These are phyloP conservation scores for Andrena trimmerana DNA, from an alignment of 2,888 invertebrate species.

Conservation along the genomic window DNA sequence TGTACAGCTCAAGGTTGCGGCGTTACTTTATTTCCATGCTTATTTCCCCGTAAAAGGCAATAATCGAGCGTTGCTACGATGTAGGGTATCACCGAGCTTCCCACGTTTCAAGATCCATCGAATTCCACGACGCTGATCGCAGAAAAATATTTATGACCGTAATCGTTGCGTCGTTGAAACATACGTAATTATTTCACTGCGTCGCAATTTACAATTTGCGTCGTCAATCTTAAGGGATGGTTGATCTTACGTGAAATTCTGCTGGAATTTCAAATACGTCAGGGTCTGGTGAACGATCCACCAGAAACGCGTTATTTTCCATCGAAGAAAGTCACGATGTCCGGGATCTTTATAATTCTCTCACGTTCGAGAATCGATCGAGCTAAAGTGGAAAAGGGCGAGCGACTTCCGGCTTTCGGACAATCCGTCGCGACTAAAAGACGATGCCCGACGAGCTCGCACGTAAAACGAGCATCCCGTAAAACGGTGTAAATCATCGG, in stretches of 20 bases:
- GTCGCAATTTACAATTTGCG: background rate
- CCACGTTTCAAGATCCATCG: slow-evolving; percentile 75
- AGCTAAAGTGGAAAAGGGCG: background rate
- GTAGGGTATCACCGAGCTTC: slow-evolving; percentile 65
- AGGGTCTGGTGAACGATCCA: background rate
- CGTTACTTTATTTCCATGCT: slow-evolving; percentile 69
- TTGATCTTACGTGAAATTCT: background rate
- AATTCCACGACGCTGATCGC: slow-evolving; percentile 37
- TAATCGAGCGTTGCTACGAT: slow-evolving; percentile 58
- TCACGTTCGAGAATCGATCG: slow-evolving; percentile 40
- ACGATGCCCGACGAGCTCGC: slow-evolving; percentile 13
- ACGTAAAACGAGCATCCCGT: slow-evolving; percentile 31
- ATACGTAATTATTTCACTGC: slow-evolving; percentile 7
- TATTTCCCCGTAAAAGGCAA: slow-evolving; percentile 71
- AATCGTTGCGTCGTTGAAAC: slow-evolving; percentile 8
- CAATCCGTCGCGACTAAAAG: slow-evolving; percentile 27
- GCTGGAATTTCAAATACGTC: too few species aligned
- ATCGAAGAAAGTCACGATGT: background rate
- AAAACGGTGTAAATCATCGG: slow-evolving; percentile 64
- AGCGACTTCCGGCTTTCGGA: slow-evolving; percentile 25
- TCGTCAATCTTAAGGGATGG: background rate
- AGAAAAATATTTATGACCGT: slow-evolving; percentile 14
- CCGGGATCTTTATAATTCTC: slow-evolving; percentile 29
- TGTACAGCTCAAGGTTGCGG: slow-evolving; percentile 69
- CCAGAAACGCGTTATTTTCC: slow-evolving; percentile 9